A percentile compares a stretch with the other conserved stretches of the same genome.
phyloP scores from a whole-genome alignment of 1,140 invertebrate genomes.

The Drosophila athabasca region DNA sequence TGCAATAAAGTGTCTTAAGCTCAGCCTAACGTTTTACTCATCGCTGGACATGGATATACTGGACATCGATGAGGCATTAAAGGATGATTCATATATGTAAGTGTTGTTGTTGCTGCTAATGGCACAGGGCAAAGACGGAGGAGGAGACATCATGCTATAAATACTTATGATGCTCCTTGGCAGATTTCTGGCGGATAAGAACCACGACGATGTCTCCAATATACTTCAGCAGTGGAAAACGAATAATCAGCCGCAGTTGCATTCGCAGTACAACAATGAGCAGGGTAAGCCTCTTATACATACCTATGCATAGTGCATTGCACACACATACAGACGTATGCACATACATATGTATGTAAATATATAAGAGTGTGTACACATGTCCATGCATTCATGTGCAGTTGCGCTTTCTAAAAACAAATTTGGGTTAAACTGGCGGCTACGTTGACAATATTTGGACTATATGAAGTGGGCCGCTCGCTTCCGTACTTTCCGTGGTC shows the following conservation, averaged over 20 bases:
- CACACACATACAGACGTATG: background rate
- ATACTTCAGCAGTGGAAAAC: conserved; percentile 82
- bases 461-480: conserved; percentile 35
- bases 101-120: conserved; percentile 35
- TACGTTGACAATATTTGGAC: conserved; percentile 54
- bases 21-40: conserved; percentile 38
- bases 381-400: conserved; percentile 38
- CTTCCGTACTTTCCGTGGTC: conserved; percentile 35
- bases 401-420: conserved; percentile 67
- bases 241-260: conserved; percentile 69
- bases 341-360: conserved; percentile 1
- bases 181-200: conserved; percentile 82
- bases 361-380: conserved; percentile 2
- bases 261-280: conserved; percentile 58
- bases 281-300: conserved; percentile 56
- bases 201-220: conserved; percentile 80
- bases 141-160: conserved; percentile 35
- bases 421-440: conserved; percentile 71
- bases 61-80: conserved; percentile 80
- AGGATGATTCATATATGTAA: conserved; percentile 83
- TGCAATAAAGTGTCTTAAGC: conserved; percentile 31
- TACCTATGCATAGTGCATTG: conserved; percentile 32
- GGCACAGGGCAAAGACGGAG: conserved; percentile 6
- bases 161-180: conserved; percentile 47
- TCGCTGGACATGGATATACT: conserved; percentile 78